Evolutionary conservation across 2,797 vertebrate species (phyloP).

Genomic region (Sebastes trivittatus): DNA sequence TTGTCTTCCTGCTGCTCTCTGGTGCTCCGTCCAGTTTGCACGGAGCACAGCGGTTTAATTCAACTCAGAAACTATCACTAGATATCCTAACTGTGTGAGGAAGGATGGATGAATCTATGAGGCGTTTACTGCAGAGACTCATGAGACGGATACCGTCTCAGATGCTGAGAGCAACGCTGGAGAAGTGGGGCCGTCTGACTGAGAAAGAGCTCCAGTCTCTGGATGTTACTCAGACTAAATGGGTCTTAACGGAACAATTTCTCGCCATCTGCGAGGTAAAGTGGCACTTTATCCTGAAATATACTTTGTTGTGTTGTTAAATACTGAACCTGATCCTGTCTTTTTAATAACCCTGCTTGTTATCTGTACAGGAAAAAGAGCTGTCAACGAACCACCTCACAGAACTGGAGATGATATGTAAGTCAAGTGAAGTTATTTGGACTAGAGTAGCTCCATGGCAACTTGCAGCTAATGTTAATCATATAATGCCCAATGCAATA

Average conservation of each 20-base stretch:
- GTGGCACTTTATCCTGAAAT: fast-evolving
- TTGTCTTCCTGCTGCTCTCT: not conserved
- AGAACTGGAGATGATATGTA: conserved; percentile 90
- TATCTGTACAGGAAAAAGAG: conserved; percentile 80
- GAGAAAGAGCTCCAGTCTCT: conserved; percentile 74
- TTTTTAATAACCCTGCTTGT: not conserved
- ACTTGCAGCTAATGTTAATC: not conserved
- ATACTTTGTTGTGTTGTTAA: not conserved
- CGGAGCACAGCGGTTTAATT: too few relatives aligned
- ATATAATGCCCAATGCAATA: not conserved
- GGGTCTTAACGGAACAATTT: conserved; percentile 77
- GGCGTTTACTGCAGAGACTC: conserved; percentile 81
- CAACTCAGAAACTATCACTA: fast-evolving
- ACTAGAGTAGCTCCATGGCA: too few relatives aligned
- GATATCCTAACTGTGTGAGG: fast-evolving
- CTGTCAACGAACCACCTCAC: conserved; percentile 83
- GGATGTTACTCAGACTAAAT: conserved; percentile 81
- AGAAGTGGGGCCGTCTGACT: conserved; percentile 86
- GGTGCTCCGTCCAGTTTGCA: fast-evolving
- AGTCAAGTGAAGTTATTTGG: conserved; percentile 81
- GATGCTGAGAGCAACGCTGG: conserved; percentile 75
- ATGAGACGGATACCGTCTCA: conserved; percentile 81
- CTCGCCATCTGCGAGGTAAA: conserved; percentile 84
- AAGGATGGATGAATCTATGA: conserved; percentile 81
- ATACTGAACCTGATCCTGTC: not conserved